These are phyloP conservation scores for Arenaria interpres DNA, from an alignment of 2,113 vertebrate species.

Conservation along the genomic window DNA sequence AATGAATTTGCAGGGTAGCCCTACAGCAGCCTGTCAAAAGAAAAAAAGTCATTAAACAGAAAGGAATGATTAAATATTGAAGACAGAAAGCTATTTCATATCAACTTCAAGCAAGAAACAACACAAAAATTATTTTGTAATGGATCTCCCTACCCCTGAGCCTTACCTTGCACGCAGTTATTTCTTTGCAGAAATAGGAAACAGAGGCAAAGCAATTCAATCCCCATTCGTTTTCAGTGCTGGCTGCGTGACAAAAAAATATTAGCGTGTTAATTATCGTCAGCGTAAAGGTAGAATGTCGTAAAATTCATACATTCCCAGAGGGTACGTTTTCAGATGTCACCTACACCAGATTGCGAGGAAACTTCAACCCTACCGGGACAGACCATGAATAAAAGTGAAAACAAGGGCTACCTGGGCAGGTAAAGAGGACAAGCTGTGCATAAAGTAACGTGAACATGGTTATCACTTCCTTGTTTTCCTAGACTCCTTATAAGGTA, in stretches of 20 bases:
- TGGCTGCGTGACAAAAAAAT: conserved; percentile 74
- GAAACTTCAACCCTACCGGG: conserved; percentile 45
- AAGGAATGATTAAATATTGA: conserved; percentile 19
- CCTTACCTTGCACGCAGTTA: conserved; percentile 89
- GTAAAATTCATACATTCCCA: conserved; percentile 44
- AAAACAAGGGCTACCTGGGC: conserved; percentile 78
- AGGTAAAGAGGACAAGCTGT: conserved; percentile 73
- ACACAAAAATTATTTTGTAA: background rate
- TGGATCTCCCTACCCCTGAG: background rate
- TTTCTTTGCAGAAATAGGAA: conserved; percentile 87
- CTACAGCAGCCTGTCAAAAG: background rate
- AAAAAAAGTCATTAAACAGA: background rate
- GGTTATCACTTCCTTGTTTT: conserved; percentile 90
- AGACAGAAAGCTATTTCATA: background rate
- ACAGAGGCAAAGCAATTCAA: conserved; percentile 87
- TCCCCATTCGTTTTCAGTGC: conserved; percentile 95
- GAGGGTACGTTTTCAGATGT: conserved; percentile 24
- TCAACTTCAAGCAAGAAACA: conserved; percentile 50
- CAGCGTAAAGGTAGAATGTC: conserved; percentile 21
- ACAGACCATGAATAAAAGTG: conserved; percentile 63
- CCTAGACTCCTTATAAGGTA: conserved; percentile 86
- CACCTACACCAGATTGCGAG: conserved; percentile 51
- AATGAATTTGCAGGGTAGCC: background rate
- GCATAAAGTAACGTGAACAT: conserved; percentile 69
- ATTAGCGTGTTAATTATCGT: conserved; percentile 72